These are phyloP conservation scores for Vanacampus margaritifer DNA, from an alignment of 2,113 vertebrate species.

Conservation along the genomic window DNA sequence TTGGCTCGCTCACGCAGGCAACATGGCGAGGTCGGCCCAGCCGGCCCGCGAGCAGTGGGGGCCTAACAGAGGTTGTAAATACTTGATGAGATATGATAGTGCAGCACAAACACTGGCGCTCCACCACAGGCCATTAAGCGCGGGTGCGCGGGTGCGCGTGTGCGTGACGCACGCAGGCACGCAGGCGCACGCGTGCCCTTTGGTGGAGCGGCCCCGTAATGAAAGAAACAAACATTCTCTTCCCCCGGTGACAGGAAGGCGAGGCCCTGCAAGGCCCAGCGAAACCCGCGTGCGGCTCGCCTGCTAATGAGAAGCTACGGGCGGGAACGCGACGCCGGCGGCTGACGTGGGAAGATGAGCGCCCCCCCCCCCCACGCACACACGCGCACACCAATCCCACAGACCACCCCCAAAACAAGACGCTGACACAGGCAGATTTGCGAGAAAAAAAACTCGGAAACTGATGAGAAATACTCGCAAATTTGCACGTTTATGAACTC, in stretches of 20 bases:
- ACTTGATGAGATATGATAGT: slow-evolving; percentile 74
- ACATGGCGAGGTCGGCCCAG: slow-evolving; percentile 54
- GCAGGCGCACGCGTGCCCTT: slow-evolving; percentile 58
- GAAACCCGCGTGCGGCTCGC: slow-evolving; percentile 45
- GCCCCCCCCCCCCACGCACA: not conserved
- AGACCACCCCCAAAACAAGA: not conserved
- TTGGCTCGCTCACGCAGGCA: not conserved
- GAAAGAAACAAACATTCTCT: slow-evolving; percentile 69
- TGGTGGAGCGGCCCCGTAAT: slow-evolving; percentile 69
- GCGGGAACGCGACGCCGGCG: slow-evolving; percentile 26
- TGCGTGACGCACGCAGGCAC: slow-evolving; percentile 45
- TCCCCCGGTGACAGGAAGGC: slow-evolving; percentile 55
- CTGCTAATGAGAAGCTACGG: slow-evolving; percentile 63
- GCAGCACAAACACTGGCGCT: slow-evolving; percentile 65
- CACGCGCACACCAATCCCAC: not conserved
- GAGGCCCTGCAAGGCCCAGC: slow-evolving; percentile 46
- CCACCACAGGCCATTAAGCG: slow-evolving; percentile 69
- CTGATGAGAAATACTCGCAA: too few relatives aligned
- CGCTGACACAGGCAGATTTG: too few relatives aligned
- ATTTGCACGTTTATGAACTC: too few relatives aligned
- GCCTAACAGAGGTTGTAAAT: slow-evolving; percentile 71
- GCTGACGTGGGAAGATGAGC: slow-evolving; percentile 44
- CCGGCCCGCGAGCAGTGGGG: slow-evolving; percentile 61
- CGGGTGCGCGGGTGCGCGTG: slow-evolving; percentile 57
- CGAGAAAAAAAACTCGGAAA: too few relatives aligned